phyloP scores from a whole-genome alignment of 35 echinoderm and acorn worm genomes.

The Ptychodera flava region DNA sequence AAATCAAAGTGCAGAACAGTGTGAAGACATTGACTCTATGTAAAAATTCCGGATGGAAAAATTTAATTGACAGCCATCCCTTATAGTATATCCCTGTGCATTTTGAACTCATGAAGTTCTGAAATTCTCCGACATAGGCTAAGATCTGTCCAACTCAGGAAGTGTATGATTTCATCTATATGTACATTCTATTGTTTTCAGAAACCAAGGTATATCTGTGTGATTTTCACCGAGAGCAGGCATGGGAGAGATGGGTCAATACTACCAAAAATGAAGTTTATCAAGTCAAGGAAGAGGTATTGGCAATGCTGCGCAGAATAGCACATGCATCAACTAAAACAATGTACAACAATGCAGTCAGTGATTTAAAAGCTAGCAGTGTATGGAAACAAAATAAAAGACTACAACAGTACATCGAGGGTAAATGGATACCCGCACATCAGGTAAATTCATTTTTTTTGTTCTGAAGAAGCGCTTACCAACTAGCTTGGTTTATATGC shows the following conservation, averaged over 20 bases:
- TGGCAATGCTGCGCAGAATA: constrained; percentile 6
- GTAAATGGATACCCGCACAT: constrained; percentile 12
- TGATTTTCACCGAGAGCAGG: constrained; percentile 26
- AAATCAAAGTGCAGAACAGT: too few species aligned
- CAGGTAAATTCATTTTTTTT: constrained; percentile 24
- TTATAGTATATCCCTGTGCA: not conserved
- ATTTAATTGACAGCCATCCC: not conserved
- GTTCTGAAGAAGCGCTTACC: too few species aligned
- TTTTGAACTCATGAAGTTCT: not conserved
- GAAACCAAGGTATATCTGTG: constrained; percentile 14
- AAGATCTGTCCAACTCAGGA: not conserved
- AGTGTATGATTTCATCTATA: too few species aligned
- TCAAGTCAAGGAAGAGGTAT: not conserved
- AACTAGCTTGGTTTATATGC: too few species aligned
- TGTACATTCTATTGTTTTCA: too few species aligned
- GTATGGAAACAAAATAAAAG: constrained; percentile 4
- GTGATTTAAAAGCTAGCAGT: constrained; percentile 1
- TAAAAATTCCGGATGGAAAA: not conserved
- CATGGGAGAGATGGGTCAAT: constrained; percentile 25
- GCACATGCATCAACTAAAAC: constrained; percentile 4
- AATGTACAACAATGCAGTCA: not conserved
- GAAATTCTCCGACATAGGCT: not conserved
- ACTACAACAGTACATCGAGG: constrained; percentile 8
- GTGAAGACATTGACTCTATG: not conserved
- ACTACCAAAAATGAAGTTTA: constrained; percentile 16